phyloP scores from a whole-genome alignment of 2,888 invertebrate genomes.

The Girardia tigrina region DNA sequence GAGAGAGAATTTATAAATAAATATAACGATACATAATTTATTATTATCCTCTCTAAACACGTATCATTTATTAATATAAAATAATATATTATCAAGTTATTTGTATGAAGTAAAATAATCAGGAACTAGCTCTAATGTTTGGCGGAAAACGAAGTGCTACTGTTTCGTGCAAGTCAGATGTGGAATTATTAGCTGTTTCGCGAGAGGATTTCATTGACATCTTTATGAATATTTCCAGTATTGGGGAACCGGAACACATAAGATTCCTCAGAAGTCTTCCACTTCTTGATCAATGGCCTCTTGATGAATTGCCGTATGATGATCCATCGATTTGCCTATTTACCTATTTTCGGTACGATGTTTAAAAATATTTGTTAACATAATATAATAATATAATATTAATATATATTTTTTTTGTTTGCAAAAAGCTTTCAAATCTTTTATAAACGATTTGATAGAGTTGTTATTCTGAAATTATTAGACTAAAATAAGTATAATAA shows the following conservation, averaged over 20 bases:
- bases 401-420: too few species aligned
- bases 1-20: too few species aligned
- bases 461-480: too few species aligned
- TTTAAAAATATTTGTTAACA: too few species aligned
- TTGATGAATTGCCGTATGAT: slow-evolving; percentile 44
- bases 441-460: too few species aligned
- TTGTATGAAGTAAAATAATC: slow-evolving; percentile 27
- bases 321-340: slow-evolving; percentile 46
- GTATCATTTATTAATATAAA: neutral
- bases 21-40: too few species aligned
- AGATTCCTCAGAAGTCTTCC: slow-evolving; percentile 42
- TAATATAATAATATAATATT: too few species aligned
- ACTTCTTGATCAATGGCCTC: slow-evolving; percentile 44
- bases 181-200: slow-evolving; percentile 58
- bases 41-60: too few species aligned
- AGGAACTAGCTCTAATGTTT: slow-evolving; percentile 48
- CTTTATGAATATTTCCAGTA: slow-evolving; percentile 46
- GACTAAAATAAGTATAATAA: too few species aligned
- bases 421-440: too few species aligned
- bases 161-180: slow-evolving; percentile 45
- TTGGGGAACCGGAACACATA: slow-evolving; percentile 46
- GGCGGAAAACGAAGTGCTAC: slow-evolving; percentile 44
- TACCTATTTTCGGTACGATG: slow-evolving; percentile 45
- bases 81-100: neutral
- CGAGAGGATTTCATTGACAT: slow-evolving; percentile 57